Evolutionary conservation across 2,888 invertebrate species (phyloP).

Genomic region (Netelia fuscicornis): DNA sequence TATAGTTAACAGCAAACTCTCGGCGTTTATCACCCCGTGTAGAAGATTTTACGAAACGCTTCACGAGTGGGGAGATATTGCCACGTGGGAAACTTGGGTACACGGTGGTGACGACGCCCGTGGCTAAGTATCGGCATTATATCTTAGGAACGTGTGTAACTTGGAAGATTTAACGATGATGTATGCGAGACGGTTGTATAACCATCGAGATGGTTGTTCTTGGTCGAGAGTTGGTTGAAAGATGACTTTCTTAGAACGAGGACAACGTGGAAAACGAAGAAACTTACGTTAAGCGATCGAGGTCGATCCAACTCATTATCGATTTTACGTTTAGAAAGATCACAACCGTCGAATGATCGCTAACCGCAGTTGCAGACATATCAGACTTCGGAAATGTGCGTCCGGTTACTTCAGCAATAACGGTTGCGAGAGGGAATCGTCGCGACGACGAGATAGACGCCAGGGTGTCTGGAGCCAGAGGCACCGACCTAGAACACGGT

Average conservation of each 20-base stretch:
- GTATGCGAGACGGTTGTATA: neutral
- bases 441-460: constrained; percentile 66
- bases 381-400: neutral
- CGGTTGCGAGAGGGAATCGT: neutral
- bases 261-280: too few relatives aligned
- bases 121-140: constrained; percentile 22
- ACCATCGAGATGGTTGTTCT: neutral
- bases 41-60: constrained; percentile 9
- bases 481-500: constrained; percentile 74
- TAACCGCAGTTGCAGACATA: neutral
- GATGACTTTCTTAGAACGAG: too few relatives aligned
- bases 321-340: too few relatives aligned
- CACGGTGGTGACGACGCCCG: neutral
- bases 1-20: constrained; percentile 36
- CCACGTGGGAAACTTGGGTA: neutral
- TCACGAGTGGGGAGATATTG: constrained; percentile 1
- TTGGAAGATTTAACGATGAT: constrained; percentile 16
- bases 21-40: constrained; percentile 20
- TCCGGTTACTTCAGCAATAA: neutral
- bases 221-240: neutral
- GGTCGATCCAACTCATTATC: too few relatives aligned
- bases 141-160: neutral
- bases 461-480: constrained; percentile 78
- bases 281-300: too few relatives aligned
- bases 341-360: too few relatives aligned